These are phyloP conservation scores for Andrena trimmerana DNA, from an alignment of 2,888 invertebrate genomes.

Conservation along the genomic window DNA sequence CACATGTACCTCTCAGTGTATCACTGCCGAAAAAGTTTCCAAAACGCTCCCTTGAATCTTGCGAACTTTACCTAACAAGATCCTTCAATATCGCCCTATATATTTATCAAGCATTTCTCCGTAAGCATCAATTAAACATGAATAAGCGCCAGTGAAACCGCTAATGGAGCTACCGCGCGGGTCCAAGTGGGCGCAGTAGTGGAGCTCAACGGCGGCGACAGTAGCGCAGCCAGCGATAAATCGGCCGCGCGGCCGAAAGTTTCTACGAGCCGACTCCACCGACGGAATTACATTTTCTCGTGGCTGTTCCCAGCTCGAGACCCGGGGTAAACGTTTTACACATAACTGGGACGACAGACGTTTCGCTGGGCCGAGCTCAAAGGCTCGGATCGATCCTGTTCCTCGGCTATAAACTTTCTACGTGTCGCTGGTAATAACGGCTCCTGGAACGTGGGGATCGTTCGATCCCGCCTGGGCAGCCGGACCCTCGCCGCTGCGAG, in stretches of 20 bases:
- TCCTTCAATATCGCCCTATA: no score
- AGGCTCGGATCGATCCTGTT: slow-evolving; percentile 47
- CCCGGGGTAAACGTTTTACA: slow-evolving; percentile 50
- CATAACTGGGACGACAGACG: slow-evolving; percentile 59
- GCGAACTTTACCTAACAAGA: no score
- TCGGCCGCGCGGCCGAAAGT: slow-evolving; percentile 52
- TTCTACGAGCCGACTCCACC: slow-evolving; percentile 33
- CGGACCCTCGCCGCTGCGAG: no score
- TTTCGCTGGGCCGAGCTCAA: slow-evolving; percentile 30
- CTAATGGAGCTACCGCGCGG: no score
- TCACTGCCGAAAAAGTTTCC: no score
- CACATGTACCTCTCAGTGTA: no score
- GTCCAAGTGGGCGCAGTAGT: no score
- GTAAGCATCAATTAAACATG: no score
- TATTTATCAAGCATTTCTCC: no score
- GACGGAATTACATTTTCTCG: slow-evolving; percentile 60
- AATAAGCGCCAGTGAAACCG: no score
- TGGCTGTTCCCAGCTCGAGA: slow-evolving; percentile 39
- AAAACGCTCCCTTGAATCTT: no score
- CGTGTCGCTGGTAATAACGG: slow-evolving; percentile 61
- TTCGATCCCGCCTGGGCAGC: slow-evolving; percentile 45
- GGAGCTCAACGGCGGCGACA: not conserved
- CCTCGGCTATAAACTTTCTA: slow-evolving; percentile 56
- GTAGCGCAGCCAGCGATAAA: slow-evolving; percentile 38
- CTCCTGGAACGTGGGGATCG: slow-evolving; percentile 46